Evolutionary conservation across 2,888 invertebrate genomes (phyloP).

Genomic region (Cosmorhoe ocellata): DNA sequence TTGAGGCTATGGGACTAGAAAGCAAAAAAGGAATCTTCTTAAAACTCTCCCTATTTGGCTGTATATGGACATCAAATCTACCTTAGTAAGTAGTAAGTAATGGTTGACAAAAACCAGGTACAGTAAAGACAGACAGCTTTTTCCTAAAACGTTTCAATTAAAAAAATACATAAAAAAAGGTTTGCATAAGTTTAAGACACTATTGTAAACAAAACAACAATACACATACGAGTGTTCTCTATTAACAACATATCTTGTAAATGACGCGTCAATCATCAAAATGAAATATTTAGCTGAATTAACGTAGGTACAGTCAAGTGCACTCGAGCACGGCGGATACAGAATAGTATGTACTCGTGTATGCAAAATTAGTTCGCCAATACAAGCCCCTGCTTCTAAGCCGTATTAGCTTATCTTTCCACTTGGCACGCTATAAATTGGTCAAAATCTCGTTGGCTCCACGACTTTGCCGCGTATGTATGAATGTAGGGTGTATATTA

Average conservation of each 20-base stretch:
- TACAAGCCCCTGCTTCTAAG: constrained; percentile 61
- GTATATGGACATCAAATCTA: no score
- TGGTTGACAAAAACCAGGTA: no score
- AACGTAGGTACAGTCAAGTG: constrained; percentile 42
- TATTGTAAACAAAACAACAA: not conserved
- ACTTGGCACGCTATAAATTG: constrained; percentile 82
- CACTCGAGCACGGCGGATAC: constrained; percentile 40
- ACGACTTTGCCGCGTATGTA: constrained; percentile 68
- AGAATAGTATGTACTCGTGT: constrained; percentile 39
- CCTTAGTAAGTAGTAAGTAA: no score
- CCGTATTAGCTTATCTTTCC: constrained; percentile 81
- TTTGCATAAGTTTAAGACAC: no score
- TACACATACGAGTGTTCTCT: no score
- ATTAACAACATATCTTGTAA: constrained; percentile 17
- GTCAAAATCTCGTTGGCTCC: constrained; percentile 80
- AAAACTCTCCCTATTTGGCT: no score
- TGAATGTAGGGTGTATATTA: constrained; percentile 52
- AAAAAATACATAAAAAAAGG: no score
- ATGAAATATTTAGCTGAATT: constrained; percentile 38
- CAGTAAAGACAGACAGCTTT: no score
- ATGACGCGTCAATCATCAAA: constrained; percentile 26
- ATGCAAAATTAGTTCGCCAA: constrained; percentile 79
- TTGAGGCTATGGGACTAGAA: no score
- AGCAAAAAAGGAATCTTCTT: no score
- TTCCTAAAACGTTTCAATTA: no score